These are phyloP conservation scores for Spea hammondii DNA, from an alignment of 2,797 vertebrate species.

Conservation along the genomic window DNA sequence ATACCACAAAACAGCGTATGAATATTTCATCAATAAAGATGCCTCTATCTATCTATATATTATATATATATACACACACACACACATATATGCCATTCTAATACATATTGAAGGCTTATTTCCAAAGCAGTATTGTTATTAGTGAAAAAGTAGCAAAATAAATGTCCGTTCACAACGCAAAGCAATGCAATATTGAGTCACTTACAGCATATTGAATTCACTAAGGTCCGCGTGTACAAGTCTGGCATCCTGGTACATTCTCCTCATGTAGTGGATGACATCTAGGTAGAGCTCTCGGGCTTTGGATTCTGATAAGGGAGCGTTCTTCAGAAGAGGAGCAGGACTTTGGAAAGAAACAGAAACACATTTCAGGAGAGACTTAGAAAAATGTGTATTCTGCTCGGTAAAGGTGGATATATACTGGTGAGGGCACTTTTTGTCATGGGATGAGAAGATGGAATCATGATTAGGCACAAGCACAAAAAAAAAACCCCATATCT, in stretches of 20 bases:
- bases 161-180: background rate
- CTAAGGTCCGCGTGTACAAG: slow-evolving; percentile 96
- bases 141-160: background rate
- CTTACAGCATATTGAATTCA: slow-evolving; percentile 96
- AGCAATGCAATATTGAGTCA: slow-evolving; percentile 16
- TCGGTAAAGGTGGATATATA: too few species aligned
- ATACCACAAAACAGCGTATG: too few species aligned
- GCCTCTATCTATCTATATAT: too few species aligned
- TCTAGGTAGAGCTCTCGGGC: slow-evolving; percentile 87
- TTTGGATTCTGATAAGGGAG: slow-evolving; percentile 82
- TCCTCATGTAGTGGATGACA: slow-evolving; percentile 88
- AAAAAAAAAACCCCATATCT: too few species aligned
- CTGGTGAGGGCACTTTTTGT: background rate
- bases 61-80: too few species aligned
- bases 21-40: too few species aligned
- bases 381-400: too few species aligned
- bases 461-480: background rate
- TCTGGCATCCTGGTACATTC: slow-evolving; percentile 88
- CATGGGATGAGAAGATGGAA: background rate
- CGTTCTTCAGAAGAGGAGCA: slow-evolving; percentile 90
- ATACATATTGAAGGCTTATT: background rate
- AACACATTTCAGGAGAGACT: too few species aligned
- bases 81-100: too few species aligned
- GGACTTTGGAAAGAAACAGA: slow-evolving; percentile 69
- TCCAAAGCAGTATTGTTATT: background rate